phyloP scores from a whole-genome alignment of 1,140 invertebrate genomes.

The Conus ventricosus region DNA sequence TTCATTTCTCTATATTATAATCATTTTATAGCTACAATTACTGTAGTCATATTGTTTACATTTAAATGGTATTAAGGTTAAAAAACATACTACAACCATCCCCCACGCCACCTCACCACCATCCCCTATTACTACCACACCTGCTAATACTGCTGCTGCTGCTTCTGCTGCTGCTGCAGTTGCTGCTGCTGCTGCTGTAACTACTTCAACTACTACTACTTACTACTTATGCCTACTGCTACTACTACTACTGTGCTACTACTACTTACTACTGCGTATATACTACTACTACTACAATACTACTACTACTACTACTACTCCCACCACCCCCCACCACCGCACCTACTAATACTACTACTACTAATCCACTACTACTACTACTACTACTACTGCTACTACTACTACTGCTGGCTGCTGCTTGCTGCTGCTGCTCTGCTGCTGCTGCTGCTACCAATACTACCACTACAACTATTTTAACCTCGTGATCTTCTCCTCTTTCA shows the following conservation, averaged over 20 bases:
- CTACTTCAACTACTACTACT: background rate
- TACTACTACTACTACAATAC: background rate
- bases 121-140: too few relatives aligned
- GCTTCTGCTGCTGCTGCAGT: background rate
- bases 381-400: background rate
- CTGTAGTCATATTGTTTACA: too few relatives aligned
- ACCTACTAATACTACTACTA: too few relatives aligned
- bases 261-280: constrained; percentile 6
- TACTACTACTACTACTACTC: background rate
- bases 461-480: background rate
- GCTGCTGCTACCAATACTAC: background rate
- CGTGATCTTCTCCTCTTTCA: background rate
- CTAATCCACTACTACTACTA: background rate
- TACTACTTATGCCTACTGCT: too few relatives aligned
- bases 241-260: too few relatives aligned
- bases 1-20: too few relatives aligned
- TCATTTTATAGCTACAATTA: too few relatives aligned
- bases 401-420: background rate
- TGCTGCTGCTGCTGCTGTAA: background rate
- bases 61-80: too few relatives aligned
- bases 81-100: too few relatives aligned
- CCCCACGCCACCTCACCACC: too few relatives aligned
- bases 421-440: background rate
- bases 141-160: too few relatives aligned
- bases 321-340: too few relatives aligned